Conservation (phyloP, 2,888 invertebrate species). For the Melipona beecheii region DNA sequence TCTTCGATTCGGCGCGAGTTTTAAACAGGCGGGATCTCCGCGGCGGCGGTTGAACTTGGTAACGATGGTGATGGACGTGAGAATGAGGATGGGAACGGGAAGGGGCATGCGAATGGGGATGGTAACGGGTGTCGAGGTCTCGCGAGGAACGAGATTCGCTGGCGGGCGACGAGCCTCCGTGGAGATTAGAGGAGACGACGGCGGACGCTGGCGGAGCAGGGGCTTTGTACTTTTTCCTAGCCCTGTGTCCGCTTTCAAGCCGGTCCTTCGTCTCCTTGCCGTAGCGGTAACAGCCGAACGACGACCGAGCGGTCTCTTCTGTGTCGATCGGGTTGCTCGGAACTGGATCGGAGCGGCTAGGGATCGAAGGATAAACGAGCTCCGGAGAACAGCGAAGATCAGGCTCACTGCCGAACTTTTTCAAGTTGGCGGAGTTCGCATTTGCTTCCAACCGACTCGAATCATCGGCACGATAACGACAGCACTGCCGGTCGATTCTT, state of each 20-base stretch:
- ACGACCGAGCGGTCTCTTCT: slow-evolving; percentile 58
- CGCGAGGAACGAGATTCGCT: slow-evolving; percentile 2
- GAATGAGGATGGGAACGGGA: slow-evolving; percentile 30
- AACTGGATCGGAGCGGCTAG: slow-evolving; percentile 23
- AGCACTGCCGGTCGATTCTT: slow-evolving; percentile 64
- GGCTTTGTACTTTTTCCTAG: slow-evolving; percentile 92
- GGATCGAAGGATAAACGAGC: background rate
- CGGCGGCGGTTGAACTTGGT: slow-evolving; percentile 74
- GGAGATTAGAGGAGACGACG: slow-evolving; percentile 69
- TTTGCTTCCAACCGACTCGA: slow-evolving; percentile 76
- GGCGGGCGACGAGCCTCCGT: slow-evolving; percentile 84
- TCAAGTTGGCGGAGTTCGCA: slow-evolving; percentile 80
- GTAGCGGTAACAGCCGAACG: slow-evolving; percentile 72
- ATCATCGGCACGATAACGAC: slow-evolving; percentile 70
- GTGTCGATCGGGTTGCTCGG: slow-evolving; percentile 3
- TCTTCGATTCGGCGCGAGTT: slow-evolving; percentile 90
- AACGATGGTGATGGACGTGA: slow-evolving; percentile 56
- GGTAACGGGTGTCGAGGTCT: background rate
- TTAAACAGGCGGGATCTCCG: slow-evolving; percentile 89
- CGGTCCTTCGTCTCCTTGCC: slow-evolving; percentile 85
- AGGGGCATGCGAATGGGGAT: background rate
- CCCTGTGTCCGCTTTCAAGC: slow-evolving; percentile 82
- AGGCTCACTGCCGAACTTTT: slow-evolving; percentile 91
- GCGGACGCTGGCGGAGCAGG: slow-evolving; percentile 86
- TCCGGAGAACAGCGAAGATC: slow-evolving; percentile 85